A percentile compares a stretch with the other conserved stretches of the same genome.
Evolutionary conservation across 2,888 invertebrate genomes (phyloP).

Genomic region (Clepsis dumicolana): DNA sequence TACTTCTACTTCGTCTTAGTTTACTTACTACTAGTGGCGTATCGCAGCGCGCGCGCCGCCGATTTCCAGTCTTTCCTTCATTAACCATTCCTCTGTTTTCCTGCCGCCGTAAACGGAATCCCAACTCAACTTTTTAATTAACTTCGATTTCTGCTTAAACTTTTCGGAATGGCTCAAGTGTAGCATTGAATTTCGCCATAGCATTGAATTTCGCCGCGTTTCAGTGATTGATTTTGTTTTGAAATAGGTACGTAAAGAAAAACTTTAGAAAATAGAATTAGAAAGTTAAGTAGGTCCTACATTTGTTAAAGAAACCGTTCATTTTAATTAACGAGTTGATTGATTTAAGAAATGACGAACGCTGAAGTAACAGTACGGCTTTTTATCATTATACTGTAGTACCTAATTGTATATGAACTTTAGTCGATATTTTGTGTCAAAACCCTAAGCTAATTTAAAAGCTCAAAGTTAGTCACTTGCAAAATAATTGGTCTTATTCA

Average conservation of each 20-base stretch:
- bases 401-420: background rate
- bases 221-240: constrained; percentile 51
- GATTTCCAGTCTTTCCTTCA: constrained; percentile 45
- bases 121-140: constrained; percentile 63
- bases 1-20: no score
- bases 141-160: constrained; percentile 57
- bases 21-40: background rate
- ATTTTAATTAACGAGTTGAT: background rate
- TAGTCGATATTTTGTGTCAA: background rate
- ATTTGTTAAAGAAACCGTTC: constrained; percentile 11
- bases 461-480: constrained; percentile 16
- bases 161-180: constrained; percentile 53
- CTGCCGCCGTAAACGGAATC: constrained; percentile 49
- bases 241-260: constrained; percentile 6
- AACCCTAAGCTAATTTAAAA: constrained; percentile 19
- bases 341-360: background rate
- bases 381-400: no score
- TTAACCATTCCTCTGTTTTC: constrained; percentile 53
- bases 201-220: constrained; percentile 52
- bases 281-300: background rate
- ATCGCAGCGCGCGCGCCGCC: constrained; percentile 31
- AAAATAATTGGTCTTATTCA: constrained; percentile 48
- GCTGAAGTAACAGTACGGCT: background rate
- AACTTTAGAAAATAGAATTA: constrained; percentile 14
- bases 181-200: constrained; percentile 51